These are phyloP conservation scores for Eurytoma californica DNA, from an alignment of 2,888 invertebrate genomes.

Conservation along the genomic window DNA sequence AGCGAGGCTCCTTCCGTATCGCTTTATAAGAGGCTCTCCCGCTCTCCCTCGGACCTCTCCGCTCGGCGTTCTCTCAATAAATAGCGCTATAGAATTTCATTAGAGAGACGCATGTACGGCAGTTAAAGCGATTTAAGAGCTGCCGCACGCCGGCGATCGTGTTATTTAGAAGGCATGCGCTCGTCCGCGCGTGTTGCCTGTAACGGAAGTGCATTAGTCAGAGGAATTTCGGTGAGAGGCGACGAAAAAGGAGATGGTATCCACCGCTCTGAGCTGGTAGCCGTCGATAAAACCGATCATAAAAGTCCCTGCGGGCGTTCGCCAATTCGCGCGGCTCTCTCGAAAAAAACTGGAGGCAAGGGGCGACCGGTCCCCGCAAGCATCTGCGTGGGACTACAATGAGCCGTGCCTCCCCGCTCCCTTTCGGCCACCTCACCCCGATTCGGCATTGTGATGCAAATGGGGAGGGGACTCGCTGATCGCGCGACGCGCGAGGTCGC, in stretches of 20 bases:
- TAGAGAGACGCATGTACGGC: conserved; percentile 6
- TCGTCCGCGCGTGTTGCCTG: neutral
- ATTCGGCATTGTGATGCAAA: conserved; percentile 27
- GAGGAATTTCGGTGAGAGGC: conserved; percentile 37
- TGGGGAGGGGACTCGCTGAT: neutral
- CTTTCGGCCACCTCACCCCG: neutral
- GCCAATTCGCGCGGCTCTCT: too few species aligned
- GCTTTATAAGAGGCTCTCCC: too few species aligned
- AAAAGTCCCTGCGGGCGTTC: neutral
- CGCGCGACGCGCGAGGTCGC: conserved; percentile 2
- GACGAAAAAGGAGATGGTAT: neutral
- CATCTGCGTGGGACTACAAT: too few species aligned
- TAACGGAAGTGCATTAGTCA: conserved; percentile 33
- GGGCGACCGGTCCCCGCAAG: too few species aligned
- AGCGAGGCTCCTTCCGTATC: neutral
- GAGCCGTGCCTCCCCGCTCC: too few species aligned
- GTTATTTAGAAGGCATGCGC: conserved; percentile 27
- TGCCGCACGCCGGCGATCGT: conserved; percentile 1
- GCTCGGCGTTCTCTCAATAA: conserved; percentile 6
- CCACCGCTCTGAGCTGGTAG: conserved; percentile 2
- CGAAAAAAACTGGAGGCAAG: too few species aligned
- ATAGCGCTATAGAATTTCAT: conserved; percentile 32
- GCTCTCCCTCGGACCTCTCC: too few species aligned
- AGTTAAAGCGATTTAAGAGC: conserved; percentile 31
- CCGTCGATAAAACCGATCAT: conserved; percentile 40